Evolutionary conservation across 2,888 invertebrate species (phyloP), one percentile per base, ranked within the genome.

Genomic region (Trissonchulus latispiculum): DNA sequence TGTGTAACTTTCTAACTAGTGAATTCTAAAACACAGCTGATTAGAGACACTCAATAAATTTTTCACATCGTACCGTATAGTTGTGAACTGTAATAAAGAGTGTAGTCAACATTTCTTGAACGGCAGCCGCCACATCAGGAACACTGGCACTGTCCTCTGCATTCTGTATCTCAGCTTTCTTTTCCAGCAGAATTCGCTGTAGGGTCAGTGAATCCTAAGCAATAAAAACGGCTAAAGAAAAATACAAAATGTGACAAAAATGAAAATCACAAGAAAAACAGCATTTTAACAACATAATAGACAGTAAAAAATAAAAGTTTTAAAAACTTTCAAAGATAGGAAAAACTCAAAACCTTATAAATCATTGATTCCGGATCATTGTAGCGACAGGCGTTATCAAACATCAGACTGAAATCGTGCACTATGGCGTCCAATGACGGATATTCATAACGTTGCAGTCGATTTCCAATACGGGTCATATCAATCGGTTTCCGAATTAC

Each of bases 291-390:
- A 59, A 64, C n/a, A 37, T 64, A 70, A 15, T 37, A 18, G 28
- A 15, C 32, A 59, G n/a, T 23, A 59, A 59, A n/a, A 59, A 32
- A 3, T 32, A 8, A 32, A 68, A 36, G n/a, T n/a, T n/a, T 3
- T 8, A 70, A 18, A 61, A 1, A 2, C 48, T 18, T 8, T 36
- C 3, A 70, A 29, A 70, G 2, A 36, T 2, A 2, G 3, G 31
- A 2, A 28, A 1, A 28, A 32, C 1, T 8, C 23, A 71, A 0
- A 31, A 78, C 80, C 76, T 81, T 81, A 76, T 94, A 96, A 78
- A 99, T 95, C 83, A 91, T 89, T 0, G 96, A 96, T 31, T 93
- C 92, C 84, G 96, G 93, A 84, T 99, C 97, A 83, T 99, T 99
- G 84, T 93, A 99, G 79, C 92, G 92, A 0, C 95, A 91, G 81